Base-by-base conservation (phyloP, 2,113 vertebrate genomes). In the Archocentrus centrarchus region DNA sequence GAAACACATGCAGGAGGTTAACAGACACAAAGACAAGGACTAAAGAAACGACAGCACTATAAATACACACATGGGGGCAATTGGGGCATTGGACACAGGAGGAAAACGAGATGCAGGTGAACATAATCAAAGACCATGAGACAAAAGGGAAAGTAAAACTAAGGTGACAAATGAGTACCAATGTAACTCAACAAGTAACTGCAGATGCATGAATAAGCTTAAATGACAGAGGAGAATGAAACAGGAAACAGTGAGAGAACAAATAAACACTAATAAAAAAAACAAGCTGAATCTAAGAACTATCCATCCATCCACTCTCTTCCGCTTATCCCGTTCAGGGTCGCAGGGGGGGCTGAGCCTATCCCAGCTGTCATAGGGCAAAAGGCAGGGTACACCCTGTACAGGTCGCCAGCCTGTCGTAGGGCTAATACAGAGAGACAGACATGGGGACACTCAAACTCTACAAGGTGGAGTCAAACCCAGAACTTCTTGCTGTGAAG, bases 111-210 rank as follows among this genome's bases (percentile, higher is more conserved):
- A 37, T 47, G 44, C 39, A 68, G 39, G 4, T 27, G 22, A 68
- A 68, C 0, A 17, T 68, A 27, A 44, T 41, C 2, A 47, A 47
- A 47, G 0, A 18, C 2, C 9, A 39, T 3, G 15, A 27, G 14
- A 47, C 24, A 6, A 14, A 68, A 68, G 63, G 2, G 0, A 0
- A 5, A 27, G 2, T 47, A 27, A 47, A 68, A 27, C 0, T 0
- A 68, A 68, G 22, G 15, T 68, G 27, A n/a, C 22, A 47, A 47
- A 68, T 68, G 17, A 68, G 24, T 68, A 27, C 22, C 22, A 68
- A 68, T 47, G 14, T 47, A 68, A 11, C 11, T 4, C 39, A 41
- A 11, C 44, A 6, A 22, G 64, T 14, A 47, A 47, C 11, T 47
- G 44, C 41, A 7, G 15, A 50, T 50, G 47, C 14, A 50, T 7